phyloP scores from a whole-genome alignment of 2,888 invertebrate species.

The Nymphalis c-album region DNA sequence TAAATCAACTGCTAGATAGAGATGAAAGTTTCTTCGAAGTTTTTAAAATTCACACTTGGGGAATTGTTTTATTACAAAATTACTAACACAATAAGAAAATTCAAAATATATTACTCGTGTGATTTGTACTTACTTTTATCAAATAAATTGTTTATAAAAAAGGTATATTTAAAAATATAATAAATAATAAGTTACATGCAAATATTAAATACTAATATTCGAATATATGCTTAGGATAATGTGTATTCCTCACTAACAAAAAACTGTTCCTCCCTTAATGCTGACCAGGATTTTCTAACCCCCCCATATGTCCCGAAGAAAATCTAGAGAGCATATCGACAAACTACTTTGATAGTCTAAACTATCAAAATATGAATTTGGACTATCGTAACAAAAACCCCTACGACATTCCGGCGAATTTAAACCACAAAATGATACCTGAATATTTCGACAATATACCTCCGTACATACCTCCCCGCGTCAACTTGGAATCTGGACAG shows the following conservation, averaged over 20 bases:
- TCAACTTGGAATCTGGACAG: constrained; percentile 48
- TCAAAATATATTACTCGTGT: too few species aligned
- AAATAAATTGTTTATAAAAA: too few species aligned
- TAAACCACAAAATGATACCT: constrained; percentile 68
- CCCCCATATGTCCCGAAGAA: constrained; percentile 61
- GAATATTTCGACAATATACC: constrained; percentile 58
- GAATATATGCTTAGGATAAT: constrained; percentile 1
- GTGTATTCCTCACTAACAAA: constrained; percentile 31
- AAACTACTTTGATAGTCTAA: constrained; percentile 74
- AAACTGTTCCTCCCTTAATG: constrained; percentile 49
- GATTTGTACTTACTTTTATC: too few species aligned
- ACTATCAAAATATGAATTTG: constrained; percentile 57
- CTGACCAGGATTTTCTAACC: constrained; percentile 65
- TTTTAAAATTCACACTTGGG: too few species aligned
- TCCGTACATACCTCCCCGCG: constrained; percentile 75
- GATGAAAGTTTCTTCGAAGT: too few species aligned
- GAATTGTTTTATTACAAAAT: too few species aligned
- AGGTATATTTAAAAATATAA: too few species aligned
- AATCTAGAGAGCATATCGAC: constrained; percentile 70
- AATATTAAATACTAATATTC: too few species aligned
- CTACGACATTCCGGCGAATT: constrained; percentile 77
- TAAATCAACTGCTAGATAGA: too few species aligned
- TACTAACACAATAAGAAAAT: too few species aligned
- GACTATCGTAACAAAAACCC: constrained; percentile 75
- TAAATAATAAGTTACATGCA: too few species aligned